These are phyloP conservation scores for Bombus impatiens DNA, from an alignment of 1,140 invertebrate species.

Conservation along the genomic window DNA sequence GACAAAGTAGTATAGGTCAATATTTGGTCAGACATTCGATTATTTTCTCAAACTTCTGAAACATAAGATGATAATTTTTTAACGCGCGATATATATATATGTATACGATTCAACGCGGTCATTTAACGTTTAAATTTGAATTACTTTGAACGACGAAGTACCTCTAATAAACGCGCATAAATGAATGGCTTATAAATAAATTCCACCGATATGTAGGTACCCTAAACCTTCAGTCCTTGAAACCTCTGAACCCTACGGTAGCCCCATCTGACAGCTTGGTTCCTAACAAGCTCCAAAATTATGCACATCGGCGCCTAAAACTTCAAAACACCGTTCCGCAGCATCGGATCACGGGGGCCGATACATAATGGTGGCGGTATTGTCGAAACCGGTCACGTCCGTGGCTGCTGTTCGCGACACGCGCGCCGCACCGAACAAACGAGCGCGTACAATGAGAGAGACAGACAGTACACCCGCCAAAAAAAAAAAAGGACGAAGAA, in stretches of 20 bases:
- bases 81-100: background rate
- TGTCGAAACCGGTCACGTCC: conserved; percentile 53
- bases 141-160: background rate
- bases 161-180: background rate
- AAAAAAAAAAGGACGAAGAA: background rate
- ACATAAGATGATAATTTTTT: background rate
- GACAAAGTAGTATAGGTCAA: background rate
- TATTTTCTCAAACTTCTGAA: background rate
- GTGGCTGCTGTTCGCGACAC: conserved; percentile 55
- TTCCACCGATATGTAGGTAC: background rate
- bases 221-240: background rate
- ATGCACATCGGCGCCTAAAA: background rate
- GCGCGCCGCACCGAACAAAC: conserved; percentile 22
- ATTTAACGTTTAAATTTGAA: background rate
- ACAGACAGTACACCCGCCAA: background rate
- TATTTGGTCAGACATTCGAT: background rate
- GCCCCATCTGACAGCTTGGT: too few species aligned
- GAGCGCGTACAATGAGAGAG: background rate
- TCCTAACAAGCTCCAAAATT: background rate
- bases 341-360: background rate
- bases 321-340: background rate
- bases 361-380: background rate
- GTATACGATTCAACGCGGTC: background rate
- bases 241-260: background rate
- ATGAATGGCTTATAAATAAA: background rate